Evolutionary conservation across 2,888 invertebrate genomes (phyloP).

Genomic region (Cryptocephalus primarius): DNA sequence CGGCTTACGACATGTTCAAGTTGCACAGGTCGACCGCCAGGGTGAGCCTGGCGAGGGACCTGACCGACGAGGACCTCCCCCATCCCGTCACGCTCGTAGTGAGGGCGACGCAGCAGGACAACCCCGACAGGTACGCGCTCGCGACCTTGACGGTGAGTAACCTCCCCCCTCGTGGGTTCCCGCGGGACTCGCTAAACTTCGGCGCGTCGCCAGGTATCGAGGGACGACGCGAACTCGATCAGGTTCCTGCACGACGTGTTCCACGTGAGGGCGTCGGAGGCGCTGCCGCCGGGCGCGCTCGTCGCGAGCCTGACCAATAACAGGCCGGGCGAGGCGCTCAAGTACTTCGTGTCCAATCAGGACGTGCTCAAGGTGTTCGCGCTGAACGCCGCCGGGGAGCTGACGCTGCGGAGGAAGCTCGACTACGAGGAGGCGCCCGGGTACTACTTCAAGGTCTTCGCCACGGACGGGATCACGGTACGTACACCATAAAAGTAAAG

Average conservation of each 20-base stretch:
- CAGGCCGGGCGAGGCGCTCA: conserved; percentile 52
- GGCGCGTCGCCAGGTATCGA: conserved; percentile 31
- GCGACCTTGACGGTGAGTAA: conserved; percentile 59
- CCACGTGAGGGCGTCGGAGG: conserved; percentile 62
- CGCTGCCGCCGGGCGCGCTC: conserved; percentile 60
- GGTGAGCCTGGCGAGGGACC: conserved; percentile 45
- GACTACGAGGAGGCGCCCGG: conserved; percentile 66
- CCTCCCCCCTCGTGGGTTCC: background rate
- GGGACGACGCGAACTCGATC: conserved; percentile 31
- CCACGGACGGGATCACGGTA: conserved; percentile 67
- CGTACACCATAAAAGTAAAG: too few species aligned
- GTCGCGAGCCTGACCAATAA: conserved; percentile 60
- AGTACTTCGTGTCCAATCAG: conserved; percentile 66
- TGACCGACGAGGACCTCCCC: conserved; percentile 49
- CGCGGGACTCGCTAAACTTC: too few species aligned
- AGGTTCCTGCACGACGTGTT: conserved; percentile 64
- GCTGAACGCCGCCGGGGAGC: conserved; percentile 68
- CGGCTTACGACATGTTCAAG: conserved; percentile 51
- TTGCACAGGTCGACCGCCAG: conserved; percentile 55
- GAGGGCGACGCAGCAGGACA: conserved; percentile 65
- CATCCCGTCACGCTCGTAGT: conserved; percentile 72
- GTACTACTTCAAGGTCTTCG: conserved; percentile 70
- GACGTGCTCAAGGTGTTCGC: conserved; percentile 64
- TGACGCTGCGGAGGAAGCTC: conserved; percentile 60
- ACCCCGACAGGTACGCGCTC: conserved; percentile 73